Percentiles rank a stretch among this genome's conserved stretches.
phyloP scores from a whole-genome alignment of 2,888 invertebrate species.

The Dryobotodes eremita region DNA sequence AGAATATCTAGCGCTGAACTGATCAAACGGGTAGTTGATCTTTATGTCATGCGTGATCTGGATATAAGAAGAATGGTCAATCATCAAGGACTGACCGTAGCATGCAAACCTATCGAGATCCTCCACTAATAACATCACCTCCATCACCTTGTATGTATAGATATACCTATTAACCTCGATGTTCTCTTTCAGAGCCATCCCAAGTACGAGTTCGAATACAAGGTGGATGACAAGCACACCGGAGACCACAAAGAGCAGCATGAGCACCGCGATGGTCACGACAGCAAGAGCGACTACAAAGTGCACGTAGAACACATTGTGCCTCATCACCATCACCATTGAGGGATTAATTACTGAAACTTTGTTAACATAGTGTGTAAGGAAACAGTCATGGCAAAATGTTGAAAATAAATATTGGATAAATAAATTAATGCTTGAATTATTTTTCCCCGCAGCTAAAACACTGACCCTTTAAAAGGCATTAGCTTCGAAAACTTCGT shows the following conservation, averaged over 20 bases:
- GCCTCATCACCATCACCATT: constrained; percentile 65
- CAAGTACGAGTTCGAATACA: constrained; percentile 77
- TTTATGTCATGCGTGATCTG: no score
- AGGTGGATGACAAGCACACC: constrained; percentile 89
- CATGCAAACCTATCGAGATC: neutral
- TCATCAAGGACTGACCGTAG: neutral
- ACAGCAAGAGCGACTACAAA: constrained; percentile 90
- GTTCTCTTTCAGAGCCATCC: constrained; percentile 70
- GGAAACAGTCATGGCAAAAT: neutral
- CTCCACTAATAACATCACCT: neutral
- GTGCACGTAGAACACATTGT: constrained; percentile 81
- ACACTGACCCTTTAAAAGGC: neutral
- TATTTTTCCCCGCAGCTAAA: neutral
- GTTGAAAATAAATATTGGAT: constrained; percentile 23
- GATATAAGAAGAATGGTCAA: no score
- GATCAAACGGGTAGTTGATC: neutral
- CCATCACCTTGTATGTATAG: no score
- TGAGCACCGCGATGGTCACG: constrained; percentile 89
- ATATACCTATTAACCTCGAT: neutral
- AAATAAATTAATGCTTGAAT: neutral
- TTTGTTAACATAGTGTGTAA: constrained; percentile 41
- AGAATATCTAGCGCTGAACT: no score
- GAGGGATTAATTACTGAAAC: neutral
- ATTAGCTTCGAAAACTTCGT: neutral
- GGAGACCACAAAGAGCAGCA: constrained; percentile 89